Base-by-base conservation (phyloP, 2,797 vertebrate genomes). In the Lepus townsendii region DNA sequence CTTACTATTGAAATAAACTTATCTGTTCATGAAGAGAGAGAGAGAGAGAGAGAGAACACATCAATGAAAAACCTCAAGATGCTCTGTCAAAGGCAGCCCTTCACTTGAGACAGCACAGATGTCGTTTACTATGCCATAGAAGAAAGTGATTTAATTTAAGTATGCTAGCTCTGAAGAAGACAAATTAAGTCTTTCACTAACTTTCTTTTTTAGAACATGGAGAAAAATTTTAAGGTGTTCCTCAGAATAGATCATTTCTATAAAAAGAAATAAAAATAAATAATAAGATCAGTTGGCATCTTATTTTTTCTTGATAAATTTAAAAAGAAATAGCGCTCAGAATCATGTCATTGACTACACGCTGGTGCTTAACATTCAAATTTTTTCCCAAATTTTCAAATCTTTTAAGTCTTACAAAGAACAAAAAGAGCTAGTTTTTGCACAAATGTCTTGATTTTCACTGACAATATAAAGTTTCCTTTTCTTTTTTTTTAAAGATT, bases 1-100 rank as follows among this genome's bases (percentile, higher is more conserved):
- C 79, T 93, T 93, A 96, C 66, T 95, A 93, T 96, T 96, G 71
- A 95, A 98, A 98, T 98, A 97, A 97, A 97, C 68, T 73, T 79
- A 82, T 75, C 73, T 90, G 42, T 95, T 96, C 83, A 87, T 87
- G 85, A 92, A 42, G 38, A 42, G 38, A 42, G 38, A 42, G 38
- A 42, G 38, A 38, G 38, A 6, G 38, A 6, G 38, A 42, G 5
- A 42, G 7, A 60, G n/a, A 16, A 26, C 72, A 91, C n/a, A 83
- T 38, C 24, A 65, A 27, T 60, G 30, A 66, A 91, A 77, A 83
- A 62, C 35, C 8, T 88, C n/a, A 52, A 1, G 11, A 88, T 47
- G 2, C 17, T 73, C 65, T 73, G 12, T 73, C 60, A 68, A 73
- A 79, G 57, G 11, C 30, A 32, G 54, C 2, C 4, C 62, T 22